Evolutionary conservation across 2,888 invertebrate species (phyloP), one percentile per base, ranked within the genome.

Genomic region (Pharmacophagus antenor): DNA sequence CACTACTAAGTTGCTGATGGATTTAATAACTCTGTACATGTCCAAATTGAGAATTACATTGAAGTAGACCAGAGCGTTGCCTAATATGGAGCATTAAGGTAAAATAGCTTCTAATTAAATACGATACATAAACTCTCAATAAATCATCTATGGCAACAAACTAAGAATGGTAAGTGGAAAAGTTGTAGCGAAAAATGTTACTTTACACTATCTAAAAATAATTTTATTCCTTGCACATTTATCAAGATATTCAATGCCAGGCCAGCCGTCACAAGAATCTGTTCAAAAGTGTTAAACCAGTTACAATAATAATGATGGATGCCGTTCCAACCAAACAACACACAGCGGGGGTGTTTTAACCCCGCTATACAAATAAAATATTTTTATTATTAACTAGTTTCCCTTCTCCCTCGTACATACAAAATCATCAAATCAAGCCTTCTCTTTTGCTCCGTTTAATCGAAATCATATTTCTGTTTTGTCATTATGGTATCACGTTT

Each of bases 401-500:
- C 68, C 76, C 70, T 68, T 88, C 87, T 76, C 78, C 72, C 73
- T 88, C 82, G 67, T 80, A 75, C 85, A 69, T 72, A 73, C 72
- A 63, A 65, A 62, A 66, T 63, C 68, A 66, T 65, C 74, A 68
- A 71, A 83, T 81, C 70, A 65, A 63, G 64, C 74, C 72, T 71
- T 82, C 80, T 73, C 81, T 68, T 75, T 88, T 82, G 64, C 82
- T 77, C 85, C 68, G 74, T 87, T 87, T 87, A 88, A 89, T 90
- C 90, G 89, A 88, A 88, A 90, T 88, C 84, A 89, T 88, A 89
- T 90, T 90, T 90, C 89, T 89, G 88, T 89, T 88, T 89, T 88
- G 90, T 90, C 89, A 90, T 90, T 90, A 89, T 88, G 79, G 87
- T 86, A 88, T 88, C 88, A 78, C 86, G 81, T 90, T 88, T 79